Conservation (phyloP, 2,888 invertebrate species). For the Andrena flavipes region DNA sequence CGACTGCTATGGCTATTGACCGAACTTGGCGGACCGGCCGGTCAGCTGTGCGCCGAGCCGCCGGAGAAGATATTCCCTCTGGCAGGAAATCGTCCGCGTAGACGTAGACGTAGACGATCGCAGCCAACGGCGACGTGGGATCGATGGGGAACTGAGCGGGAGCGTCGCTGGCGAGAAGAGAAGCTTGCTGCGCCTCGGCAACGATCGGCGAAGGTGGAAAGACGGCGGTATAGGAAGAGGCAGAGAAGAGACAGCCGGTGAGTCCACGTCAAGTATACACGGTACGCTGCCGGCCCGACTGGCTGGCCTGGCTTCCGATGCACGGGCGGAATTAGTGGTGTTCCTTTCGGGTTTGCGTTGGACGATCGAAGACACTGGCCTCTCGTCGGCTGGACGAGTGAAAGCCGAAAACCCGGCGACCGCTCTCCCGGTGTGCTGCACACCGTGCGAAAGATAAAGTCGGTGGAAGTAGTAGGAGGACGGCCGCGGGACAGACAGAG, state of each 20-base stretch:
- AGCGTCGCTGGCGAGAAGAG: background rate
- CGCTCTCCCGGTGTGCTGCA: constrained; percentile 10
- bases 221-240: constrained; percentile 3
- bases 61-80: constrained; percentile 64
- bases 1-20: constrained; percentile 82
- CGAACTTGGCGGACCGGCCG: constrained; percentile 83
- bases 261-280: constrained; percentile 11
- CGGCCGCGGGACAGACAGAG: constrained; percentile 16
- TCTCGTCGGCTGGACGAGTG: constrained; percentile 32
- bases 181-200: constrained; percentile 10
- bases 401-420: constrained; percentile 58
- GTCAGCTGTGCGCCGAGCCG: constrained; percentile 83
- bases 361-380: constrained; percentile 30
- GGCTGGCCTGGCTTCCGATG: background rate
- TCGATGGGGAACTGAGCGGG: constrained; percentile 8
- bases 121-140: background rate
- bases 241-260: constrained; percentile 8
- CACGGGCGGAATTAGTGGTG: constrained; percentile 18
- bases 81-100: constrained; percentile 61
- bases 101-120: constrained; percentile 38
- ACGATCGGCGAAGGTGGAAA: constrained; percentile 33
- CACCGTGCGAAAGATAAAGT: constrained; percentile 38
- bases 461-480: constrained; percentile 43
- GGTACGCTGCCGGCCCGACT: constrained; percentile 1
- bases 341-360: background rate